These are phyloP conservation scores for Thamnophis sirtalis DNA, from an alignment of 2,113 vertebrate genomes.

Conservation along the genomic window DNA sequence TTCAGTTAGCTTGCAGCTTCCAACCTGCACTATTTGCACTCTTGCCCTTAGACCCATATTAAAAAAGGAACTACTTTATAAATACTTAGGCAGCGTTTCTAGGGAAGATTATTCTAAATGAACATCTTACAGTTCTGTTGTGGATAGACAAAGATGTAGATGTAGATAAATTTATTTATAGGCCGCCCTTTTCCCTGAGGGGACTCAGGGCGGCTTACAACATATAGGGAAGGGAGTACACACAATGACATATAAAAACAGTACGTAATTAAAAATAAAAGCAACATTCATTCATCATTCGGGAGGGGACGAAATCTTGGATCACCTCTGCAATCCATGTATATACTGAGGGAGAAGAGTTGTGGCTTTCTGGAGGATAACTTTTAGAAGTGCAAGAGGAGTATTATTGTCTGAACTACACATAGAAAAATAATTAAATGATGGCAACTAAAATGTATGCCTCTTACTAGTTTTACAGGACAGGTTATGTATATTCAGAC, in stretches of 20 bases:
- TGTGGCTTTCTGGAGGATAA: background rate
- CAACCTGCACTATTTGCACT: background rate
- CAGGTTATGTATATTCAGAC: background rate
- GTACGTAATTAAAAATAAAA: no score
- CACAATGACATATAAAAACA: no score
- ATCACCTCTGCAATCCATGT: background rate
- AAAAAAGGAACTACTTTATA: background rate
- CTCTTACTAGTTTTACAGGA: background rate
- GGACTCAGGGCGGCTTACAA: no score
- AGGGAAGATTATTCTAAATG: background rate
- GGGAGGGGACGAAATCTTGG: no score
- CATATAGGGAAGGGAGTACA: no score
- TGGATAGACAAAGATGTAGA: background rate
- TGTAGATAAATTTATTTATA: no score
- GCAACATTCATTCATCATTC: no score
- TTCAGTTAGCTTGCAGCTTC: background rate
- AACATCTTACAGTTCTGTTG: background rate
- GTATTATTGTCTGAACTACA: background rate
- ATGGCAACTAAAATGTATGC: background rate
- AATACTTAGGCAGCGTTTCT: background rate
- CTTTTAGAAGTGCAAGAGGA: background rate
- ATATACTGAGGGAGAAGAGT: background rate
- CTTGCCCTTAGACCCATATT: background rate
- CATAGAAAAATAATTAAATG: background rate
- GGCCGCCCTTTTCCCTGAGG: no score